Conservation (phyloP, 1,140 invertebrate species). For the Habropoda laboriosa region DNA sequence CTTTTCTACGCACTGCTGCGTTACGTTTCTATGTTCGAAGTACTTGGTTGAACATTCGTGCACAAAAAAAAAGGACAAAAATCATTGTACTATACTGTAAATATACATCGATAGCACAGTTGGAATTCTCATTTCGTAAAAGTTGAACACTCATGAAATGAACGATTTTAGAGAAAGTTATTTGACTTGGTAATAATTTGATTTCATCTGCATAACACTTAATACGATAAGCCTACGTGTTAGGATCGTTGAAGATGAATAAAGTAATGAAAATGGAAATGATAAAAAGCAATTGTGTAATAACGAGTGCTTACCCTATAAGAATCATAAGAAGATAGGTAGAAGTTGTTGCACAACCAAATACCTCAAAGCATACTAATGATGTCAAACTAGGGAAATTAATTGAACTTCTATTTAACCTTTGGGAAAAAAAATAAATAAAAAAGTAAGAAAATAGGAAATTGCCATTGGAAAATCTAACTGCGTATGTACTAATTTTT, state of each 20-base stretch:
- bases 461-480: constrained; percentile 39
- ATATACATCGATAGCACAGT: neutral
- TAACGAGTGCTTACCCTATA: constrained; percentile 79
- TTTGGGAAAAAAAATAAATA: neutral
- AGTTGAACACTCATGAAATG: neutral
- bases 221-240: constrained; percentile 23
- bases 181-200: neutral
- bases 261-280: constrained; percentile 44
- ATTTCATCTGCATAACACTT: neutral
- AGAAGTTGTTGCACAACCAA: constrained; percentile 75
- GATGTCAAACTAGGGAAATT: constrained; percentile 15
- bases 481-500: neutral
- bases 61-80: constrained; percentile 24
- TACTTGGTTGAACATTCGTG: constrained; percentile 49
- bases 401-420: constrained; percentile 17
- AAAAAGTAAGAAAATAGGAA: neutral
- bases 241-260: constrained; percentile 29
- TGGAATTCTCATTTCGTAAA: neutral
- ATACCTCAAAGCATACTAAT: constrained; percentile 65
- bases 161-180: neutral
- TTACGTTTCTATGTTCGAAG: constrained; percentile 45
- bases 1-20: no score
- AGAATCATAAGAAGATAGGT: constrained; percentile 76
- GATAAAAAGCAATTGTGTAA: constrained; percentile 69
- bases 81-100: neutral